phyloP scores from a whole-genome alignment of 2,113 vertebrate species.

The Oophaga pumilio region DNA sequence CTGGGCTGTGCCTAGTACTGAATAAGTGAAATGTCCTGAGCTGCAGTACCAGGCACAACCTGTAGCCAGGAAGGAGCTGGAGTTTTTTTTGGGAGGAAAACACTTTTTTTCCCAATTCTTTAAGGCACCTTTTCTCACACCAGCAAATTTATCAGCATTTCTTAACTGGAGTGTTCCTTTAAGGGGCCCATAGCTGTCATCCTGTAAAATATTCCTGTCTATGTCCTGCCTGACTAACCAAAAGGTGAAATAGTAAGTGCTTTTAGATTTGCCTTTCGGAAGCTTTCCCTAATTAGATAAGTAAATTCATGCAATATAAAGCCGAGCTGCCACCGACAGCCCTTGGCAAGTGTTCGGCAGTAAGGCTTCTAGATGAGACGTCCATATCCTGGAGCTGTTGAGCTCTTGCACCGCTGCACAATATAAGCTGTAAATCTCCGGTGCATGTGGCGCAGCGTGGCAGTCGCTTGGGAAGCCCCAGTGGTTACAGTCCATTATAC shows the following conservation, averaged over 20 bases:
- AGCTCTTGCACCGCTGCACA: conserved; percentile 12
- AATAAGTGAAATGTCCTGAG: no score
- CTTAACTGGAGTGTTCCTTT: background rate
- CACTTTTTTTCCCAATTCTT: no score
- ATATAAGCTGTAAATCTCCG: conserved; percentile 17
- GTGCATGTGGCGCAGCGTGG: background rate
- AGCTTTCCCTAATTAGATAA: conserved; percentile 40
- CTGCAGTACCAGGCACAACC: no score
- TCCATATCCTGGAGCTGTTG: conserved; percentile 4
- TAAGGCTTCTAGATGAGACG: background rate
- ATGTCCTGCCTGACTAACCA: background rate
- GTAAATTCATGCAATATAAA: conserved; percentile 4
- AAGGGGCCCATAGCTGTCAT: background rate
- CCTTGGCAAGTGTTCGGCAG: background rate
- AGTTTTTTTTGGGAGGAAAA: no score
- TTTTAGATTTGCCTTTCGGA: background rate
- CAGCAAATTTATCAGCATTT: background rate
- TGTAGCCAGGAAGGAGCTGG: no score
- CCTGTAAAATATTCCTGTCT: background rate
- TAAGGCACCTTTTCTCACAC: no score
- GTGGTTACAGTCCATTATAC: conserved; percentile 18
- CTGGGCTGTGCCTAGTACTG: no score
- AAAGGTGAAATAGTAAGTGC: background rate
- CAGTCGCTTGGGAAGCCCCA: conserved; percentile 16
- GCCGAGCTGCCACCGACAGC: background rate